A percentile compares a stretch with the other conserved stretches of the same genome.
Evolutionary conservation across 2,113 vertebrate species (phyloP).

Genomic region (Euleptes europaea): DNA sequence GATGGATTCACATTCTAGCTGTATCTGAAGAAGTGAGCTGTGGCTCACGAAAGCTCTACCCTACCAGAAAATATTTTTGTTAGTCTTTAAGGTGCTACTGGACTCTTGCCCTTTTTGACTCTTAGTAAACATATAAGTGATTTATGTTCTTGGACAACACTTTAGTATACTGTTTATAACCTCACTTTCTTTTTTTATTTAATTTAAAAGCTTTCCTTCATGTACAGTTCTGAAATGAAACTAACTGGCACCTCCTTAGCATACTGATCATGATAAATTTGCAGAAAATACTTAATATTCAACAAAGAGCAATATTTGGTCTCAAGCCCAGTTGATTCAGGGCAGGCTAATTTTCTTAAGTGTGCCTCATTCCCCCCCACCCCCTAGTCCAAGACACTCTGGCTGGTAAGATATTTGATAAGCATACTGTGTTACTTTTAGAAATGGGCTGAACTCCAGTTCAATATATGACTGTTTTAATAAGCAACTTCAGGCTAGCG

Average conservation of each 20-base stretch:
- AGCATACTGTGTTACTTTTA: constrained; percentile 52
- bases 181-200: neutral
- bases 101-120: too few species aligned
- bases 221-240: neutral
- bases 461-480: constrained; percentile 63
- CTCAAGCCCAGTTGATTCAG: constrained; percentile 39
- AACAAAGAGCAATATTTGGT: constrained; percentile 7
- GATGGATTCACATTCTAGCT: too few species aligned
- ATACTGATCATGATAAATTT: constrained; percentile 12
- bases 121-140: neutral
- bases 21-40: too few species aligned
- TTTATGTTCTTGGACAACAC: neutral
- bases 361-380: neutral
- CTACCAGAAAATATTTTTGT: too few species aligned
- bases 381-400: neutral
- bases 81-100: too few species aligned
- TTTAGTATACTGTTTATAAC: neutral
- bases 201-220: neutral
- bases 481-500: constrained; percentile 51
- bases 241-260: constrained; percentile 15
- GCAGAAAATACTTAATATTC: neutral
- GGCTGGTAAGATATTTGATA: constrained; percentile 36
- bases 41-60: too few species aligned
- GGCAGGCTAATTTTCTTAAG: constrained; percentile 42
- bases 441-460: constrained; percentile 65